Evolutionary conservation across 2,888 invertebrate genomes (phyloP), one percentile per base, ranked within the genome.

Genomic region (Macrosoma leucophasiata): DNA sequence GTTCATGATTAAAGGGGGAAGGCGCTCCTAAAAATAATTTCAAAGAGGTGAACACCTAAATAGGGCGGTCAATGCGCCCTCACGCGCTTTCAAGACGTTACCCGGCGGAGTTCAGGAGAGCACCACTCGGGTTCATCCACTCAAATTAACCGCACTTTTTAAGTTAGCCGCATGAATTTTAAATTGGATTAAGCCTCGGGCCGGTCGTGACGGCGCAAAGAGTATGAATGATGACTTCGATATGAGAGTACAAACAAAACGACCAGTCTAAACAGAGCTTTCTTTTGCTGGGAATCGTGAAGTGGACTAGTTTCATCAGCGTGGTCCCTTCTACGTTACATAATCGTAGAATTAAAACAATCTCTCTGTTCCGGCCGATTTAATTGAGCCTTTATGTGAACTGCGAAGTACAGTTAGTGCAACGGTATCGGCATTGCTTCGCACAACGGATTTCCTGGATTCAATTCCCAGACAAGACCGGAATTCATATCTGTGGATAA

Each of bases 181-280:
- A 77, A 81, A 79, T 78, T 78, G 67, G 72, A 70, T 71, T 70
- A 75, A 70, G 73, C 79, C 72, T 54, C 55, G 49, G 66, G 76
- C 70, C 57, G 66, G 62, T 76, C 82, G 81, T 81, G 81, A 78
- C 75, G 62, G 56, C 67, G 76, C 75, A 74, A 72, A 76, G 72
- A 69, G 69, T 74, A 76, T 77, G 77, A 79, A 71, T 68, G 78
- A 81, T 81, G 76, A 71, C 77, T 74, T 63, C 48, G 51, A 55
- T 52, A 47, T 51, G 46, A 41, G 38, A 41, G 36, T 34, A 31
- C 47, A 46, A 39, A 48, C 36, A 36, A 39, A 29, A 30, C 30
- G 42, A 29, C 62, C 62, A 53, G 9, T 33, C 7, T 43, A 46
- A 37, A 19, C 14, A 48, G 65, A 53, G 43, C 58, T 44, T 38